Evolutionary conservation across 1,140 invertebrate species (phyloP), one percentile per base, ranked within the genome.

Genomic region (Heliconius hermathena): DNA sequence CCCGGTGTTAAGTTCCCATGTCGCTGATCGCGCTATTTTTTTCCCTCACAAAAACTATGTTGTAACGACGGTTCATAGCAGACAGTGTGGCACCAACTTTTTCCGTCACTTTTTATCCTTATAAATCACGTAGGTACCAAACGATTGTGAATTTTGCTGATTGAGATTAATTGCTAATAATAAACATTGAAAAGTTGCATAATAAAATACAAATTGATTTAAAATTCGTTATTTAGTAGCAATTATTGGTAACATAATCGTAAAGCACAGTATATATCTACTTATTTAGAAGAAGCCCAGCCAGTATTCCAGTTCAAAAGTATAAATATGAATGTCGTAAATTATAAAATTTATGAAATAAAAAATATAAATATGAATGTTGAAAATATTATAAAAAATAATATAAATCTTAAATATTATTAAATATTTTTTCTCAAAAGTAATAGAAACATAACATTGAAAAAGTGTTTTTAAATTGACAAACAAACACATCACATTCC

Each of bases 41-140:
- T 88, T 80, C 38, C 81, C 70, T 76, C 46, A 80, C 83, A 88
- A 93, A 91, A 92, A 92, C 80, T 87, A 87, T 88, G 89, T 89
- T 88, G 85, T 86, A 80, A 85, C 85, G 84, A 79, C 84, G 82
- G 84, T 82, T 82, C 80, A 85, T 78, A 82, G 77, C 85, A 94
- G 92, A 93, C 92, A 89, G 88, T 87, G 84, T 90, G 92, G 91
- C 91, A 91, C 90, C 91, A 82, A n/a, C 33, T 80, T 90, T 91
- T 93, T 91, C 89, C 76, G 74, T 77, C 73, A 74, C 76, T 89
- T 91, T 91, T 88, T 89, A 72, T 81, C 72, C 41, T 77, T 85
- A 90, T 89, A 91, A 89, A 90, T 91, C 84, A 78, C 57, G n/a
- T 36, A 36, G 33, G n/a, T 57, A n/a, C 20, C 9, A 9, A 57